phyloP scores from a whole-genome alignment of 2,888 invertebrate species.

The Gerris lacustris region DNA sequence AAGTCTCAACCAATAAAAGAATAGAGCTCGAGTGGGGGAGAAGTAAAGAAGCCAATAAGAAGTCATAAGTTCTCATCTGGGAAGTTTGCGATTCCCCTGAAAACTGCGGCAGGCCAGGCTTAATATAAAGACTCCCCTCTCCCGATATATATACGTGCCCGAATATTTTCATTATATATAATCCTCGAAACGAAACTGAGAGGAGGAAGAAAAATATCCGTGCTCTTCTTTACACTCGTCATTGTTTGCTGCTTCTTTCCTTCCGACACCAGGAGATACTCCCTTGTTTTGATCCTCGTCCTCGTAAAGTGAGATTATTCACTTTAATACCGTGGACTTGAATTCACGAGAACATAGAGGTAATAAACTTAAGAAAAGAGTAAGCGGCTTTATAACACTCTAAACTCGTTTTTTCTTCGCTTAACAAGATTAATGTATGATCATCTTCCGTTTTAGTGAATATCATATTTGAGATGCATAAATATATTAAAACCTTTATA shows the following conservation, averaged over 20 bases:
- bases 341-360: no score
- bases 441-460: no score
- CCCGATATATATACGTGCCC: not conserved
- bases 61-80: conserved; percentile 3
- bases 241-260: not conserved
- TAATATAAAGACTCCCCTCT: not conserved
- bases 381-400: no score
- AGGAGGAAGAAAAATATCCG: not conserved
- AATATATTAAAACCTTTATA: no score
- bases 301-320: no score
- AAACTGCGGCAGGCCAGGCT: not conserved
- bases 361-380: no score
- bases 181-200: not conserved
- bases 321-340: no score
- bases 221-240: not conserved
- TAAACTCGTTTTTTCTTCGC: no score
- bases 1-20: no score
- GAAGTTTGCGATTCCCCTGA: not conserved
- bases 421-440: no score
- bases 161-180: conserved; percentile 3
- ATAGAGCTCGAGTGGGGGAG: not conserved
- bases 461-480: no score
- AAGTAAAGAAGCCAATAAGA: conserved; percentile 5
- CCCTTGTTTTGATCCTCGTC: no score
- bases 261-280: not conserved